A percentile compares a stretch with the other conserved stretches of the same genome.
Evolutionary conservation across 2,113 vertebrate genomes (phyloP).

Genomic region (cat (Felis catus)): DNA sequence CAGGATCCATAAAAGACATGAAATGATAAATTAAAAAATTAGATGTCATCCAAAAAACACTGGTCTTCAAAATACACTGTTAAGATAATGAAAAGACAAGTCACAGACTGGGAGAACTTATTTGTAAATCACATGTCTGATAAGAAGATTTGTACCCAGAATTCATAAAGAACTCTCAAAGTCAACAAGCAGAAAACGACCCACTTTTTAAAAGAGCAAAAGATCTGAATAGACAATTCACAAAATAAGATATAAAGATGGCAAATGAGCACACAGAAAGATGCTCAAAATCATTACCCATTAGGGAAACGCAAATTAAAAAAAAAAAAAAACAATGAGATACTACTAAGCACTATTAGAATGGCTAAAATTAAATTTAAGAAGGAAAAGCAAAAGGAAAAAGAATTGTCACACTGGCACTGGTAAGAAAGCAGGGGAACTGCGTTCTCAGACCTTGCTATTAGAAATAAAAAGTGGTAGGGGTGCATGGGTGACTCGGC

Average conservation of each 20-base stretch:
- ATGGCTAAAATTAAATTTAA: not conserved
- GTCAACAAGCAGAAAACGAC: not conserved
- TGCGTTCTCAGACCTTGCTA: not conserved
- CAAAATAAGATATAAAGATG: not conserved
- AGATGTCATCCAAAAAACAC: slow-evolving; percentile 38
- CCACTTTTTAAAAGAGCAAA: not conserved
- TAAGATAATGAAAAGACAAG: slow-evolving; percentile 33
- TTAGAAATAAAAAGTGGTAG: not conserved
- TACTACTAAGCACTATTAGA: not conserved
- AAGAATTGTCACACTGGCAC: not conserved
- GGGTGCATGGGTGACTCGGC: too few species aligned
- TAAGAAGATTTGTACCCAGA: not conserved
- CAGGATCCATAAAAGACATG: not conserved
- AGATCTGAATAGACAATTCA: not conserved
- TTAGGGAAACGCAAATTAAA: not conserved
- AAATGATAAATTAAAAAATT: not conserved
- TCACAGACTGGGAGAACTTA: not conserved
- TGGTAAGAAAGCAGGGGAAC: not conserved
- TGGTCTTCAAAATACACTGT: slow-evolving; percentile 6
- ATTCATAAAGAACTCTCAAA: slow-evolving; percentile 29
- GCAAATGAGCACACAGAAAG: not conserved
- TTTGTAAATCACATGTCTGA: slow-evolving; percentile 22
- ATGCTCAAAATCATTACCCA: not conserved
- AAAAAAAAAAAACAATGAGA: not conserved
- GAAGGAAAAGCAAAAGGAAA: not conserved